Evolutionary conservation across 1,140 invertebrate species (phyloP), one percentile per base, ranked within the genome.

Genomic region (Drosophila nasuta): DNA sequence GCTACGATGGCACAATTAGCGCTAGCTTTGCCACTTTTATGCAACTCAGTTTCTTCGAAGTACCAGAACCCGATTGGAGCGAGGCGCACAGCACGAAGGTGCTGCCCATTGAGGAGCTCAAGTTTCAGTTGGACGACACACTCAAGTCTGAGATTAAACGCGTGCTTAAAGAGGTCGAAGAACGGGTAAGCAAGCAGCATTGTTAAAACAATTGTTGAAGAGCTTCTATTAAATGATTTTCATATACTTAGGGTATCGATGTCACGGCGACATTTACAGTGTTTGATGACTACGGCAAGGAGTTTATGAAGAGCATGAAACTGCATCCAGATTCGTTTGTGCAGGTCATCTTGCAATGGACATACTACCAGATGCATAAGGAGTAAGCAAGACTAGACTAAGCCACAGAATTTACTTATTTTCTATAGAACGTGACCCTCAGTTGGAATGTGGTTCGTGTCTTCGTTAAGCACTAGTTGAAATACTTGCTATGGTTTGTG

Each of bases 251-350:
- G 94, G 91, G 91, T 57, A 79, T 82, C 11, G 92, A 93, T 72
- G 81, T 94, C 41, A 92, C 93, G 13, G 79, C 91, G 15, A 82
- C 86, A 0, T 86, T 88, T 49, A 75, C 87, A 5, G 67, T 81
- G 0, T 95, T 94, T 74, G 85, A 82, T 45, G 88, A 91, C 4
- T 95, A 93, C 91, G 95, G 95, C 15, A 95, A 94, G 78, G 87
- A 92, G 5, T 93, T 93, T 54, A 92, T 95, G 49, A 93, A 93
- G 60, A 77, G 48, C 3, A 80, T 92, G 25, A 92, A 93, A 38
- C 69, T 95, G 33, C 94, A 95, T 82, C 95, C 95, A 10, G 95
- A 95, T 87, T 93, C 95, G 3, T 95, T 94, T 88, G 92, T 95
- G 13, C 96, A 96, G 92, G 93, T 96, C 74, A 93, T 94, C 1